phyloP scores from a whole-genome alignment of 2,113 vertebrate species.

The Megatriorchis doriae region DNA sequence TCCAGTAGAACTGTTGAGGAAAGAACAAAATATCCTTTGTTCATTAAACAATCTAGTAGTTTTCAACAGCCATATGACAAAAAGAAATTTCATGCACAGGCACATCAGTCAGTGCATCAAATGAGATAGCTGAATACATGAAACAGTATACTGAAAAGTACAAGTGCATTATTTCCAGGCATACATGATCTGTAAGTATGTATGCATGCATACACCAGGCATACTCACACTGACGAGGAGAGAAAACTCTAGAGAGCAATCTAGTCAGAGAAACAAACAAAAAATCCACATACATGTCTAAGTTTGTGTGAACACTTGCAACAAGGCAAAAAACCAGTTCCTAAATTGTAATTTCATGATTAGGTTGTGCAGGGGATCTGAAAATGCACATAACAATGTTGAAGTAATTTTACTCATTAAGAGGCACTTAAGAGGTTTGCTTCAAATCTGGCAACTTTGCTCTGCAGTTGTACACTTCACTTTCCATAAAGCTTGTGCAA shows the following conservation, averaged over 20 bases:
- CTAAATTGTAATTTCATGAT: neutral
- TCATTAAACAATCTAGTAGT: neutral
- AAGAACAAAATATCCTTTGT: neutral
- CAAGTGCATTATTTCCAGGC: neutral
- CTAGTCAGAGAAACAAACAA: slow-evolving; percentile 30
- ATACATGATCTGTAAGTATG: neutral
- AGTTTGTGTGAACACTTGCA: neutral
- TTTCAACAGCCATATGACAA: neutral
- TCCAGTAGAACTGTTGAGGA: neutral
- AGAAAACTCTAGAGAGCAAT: slow-evolving; percentile 19
- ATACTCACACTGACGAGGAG: neutral
- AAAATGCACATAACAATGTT: neutral
- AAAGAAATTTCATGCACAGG: neutral
- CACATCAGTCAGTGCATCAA: neutral
- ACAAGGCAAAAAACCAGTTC: neutral
- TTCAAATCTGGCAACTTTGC: neutral
- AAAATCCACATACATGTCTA: neutral
- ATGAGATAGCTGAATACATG: neutral
- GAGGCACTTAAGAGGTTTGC: neutral
- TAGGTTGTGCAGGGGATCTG: neutral
- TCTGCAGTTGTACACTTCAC: neutral
- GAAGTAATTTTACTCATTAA: neutral
- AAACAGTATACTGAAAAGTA: neutral
- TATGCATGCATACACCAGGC: neutral
- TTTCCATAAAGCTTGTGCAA: neutral